Base-by-base conservation (phyloP, 2,797 vertebrate species). In the Phylloscopus collybita region DNA sequence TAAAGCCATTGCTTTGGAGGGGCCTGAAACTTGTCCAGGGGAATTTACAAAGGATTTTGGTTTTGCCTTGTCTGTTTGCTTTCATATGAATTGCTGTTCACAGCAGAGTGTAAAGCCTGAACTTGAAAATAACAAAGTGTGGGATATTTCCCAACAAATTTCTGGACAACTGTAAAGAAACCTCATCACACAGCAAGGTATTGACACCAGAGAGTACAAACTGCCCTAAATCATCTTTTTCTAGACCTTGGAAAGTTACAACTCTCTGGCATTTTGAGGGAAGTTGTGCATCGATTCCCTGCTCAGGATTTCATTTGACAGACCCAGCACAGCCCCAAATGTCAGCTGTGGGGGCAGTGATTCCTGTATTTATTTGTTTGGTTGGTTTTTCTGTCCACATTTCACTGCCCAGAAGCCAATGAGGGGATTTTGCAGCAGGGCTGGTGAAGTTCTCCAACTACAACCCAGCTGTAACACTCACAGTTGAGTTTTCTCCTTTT, bases 391-490 rank as follows among this genome's bases (percentile, higher is more conserved):
- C 57, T 65, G 40, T 56, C 78, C 51, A 30, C 80, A 79, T 95
- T 88, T 95, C 91, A 57, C 29, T 57, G 26, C 49, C 72, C 65
- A 32, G 65, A 66, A 95, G 51, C 80, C 95, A 94, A 23, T 32
- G 50, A 88, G 54, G 22, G 49, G 62, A 14, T 92, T 96, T 96
- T 75, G 85, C 16, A 23, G 71, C 73, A 81, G 82, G 47, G 65
- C 73, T 82, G 71, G 40, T 49, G 67, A 45, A 88, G 47, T 27
- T 85, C 71, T 70, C 73, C 86, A 92, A 3, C 79, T 67, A 59
- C 81, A 90, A 53, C 64, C 67, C 50, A 66, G 69, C 79, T 88
- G 65, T 88, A 95, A 97, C 97, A 92, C 47, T 80, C 61, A 80
- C 64, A 51, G 71, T 16, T 27, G 45, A 45, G 8, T 29, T 82